phyloP scores from a whole-genome alignment of 92 coral and sea anemone genomes.

The Metridium senile region DNA sequence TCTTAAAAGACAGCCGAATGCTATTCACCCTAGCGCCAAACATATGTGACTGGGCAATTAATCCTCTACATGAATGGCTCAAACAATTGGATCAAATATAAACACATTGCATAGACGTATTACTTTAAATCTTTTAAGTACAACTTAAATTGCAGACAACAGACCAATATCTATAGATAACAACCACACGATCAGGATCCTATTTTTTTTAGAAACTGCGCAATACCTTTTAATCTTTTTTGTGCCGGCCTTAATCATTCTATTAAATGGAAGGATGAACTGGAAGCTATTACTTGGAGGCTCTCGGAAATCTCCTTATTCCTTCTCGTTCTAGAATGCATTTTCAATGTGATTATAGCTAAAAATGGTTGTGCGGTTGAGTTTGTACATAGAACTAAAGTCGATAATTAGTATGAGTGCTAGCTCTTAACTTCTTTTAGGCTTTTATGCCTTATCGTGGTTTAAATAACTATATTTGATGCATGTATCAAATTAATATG shows the following conservation, averaged over 20 bases:
- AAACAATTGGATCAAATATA: neutral
- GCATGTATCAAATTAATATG: too few species aligned
- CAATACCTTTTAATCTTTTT: slow-evolving; percentile 1
- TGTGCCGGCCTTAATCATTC: slow-evolving; percentile 1
- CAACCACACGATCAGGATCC: neutral
- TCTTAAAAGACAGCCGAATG: neutral
- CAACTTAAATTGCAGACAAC: neutral
- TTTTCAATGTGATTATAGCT: too few species aligned
- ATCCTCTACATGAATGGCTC: neutral
- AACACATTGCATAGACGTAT: neutral
- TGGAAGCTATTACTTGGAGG: neutral
- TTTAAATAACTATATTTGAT: too few species aligned
- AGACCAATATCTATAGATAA: slow-evolving; percentile 4
- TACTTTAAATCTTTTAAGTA: neutral
- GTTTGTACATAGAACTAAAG: neutral
- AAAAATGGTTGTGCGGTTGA: too few species aligned
- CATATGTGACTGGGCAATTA: neutral
- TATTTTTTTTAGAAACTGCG: neutral
- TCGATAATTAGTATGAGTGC: neutral
- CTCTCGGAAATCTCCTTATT: neutral
- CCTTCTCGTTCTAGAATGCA: neutral
- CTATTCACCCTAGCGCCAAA: neutral
- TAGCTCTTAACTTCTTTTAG: neutral
- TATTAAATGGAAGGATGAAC: neutral
- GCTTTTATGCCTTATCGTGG: too few species aligned